Evolutionary conservation across 1,140 invertebrate species (phyloP).

Genomic region (Listronotus oregonensis): DNA sequence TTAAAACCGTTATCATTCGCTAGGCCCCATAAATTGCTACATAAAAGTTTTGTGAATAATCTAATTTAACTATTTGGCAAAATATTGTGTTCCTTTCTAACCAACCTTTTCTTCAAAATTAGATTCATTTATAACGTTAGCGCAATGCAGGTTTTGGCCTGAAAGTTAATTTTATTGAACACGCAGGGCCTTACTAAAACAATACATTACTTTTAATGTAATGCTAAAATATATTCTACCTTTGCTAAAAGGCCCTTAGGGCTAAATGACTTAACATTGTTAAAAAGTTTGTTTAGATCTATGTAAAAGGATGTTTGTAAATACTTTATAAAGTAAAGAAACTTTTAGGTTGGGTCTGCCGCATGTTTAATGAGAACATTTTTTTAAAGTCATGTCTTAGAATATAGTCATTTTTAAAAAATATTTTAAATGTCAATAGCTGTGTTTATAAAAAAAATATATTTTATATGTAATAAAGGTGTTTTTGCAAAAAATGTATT

Average conservation of each 20-base stretch:
- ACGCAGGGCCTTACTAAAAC: slow-evolving; percentile 15
- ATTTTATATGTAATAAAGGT: too few relatives aligned
- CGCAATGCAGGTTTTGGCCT: slow-evolving; percentile 23
- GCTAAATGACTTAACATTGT: neutral
- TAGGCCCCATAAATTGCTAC: too few relatives aligned
- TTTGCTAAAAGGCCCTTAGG: neutral
- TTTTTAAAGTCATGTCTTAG: too few relatives aligned
- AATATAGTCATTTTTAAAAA: too few relatives aligned
- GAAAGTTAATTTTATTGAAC: slow-evolving; percentile 24
- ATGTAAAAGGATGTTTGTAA: too few relatives aligned
- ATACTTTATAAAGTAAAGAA: too few relatives aligned
- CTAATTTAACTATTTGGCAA: slow-evolving; percentile 1
- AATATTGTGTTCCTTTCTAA: neutral
- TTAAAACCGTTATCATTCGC: too few relatives aligned
- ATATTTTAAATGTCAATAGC: too few relatives aligned
- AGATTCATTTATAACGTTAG: slow-evolving; percentile 21
- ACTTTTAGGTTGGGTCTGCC: too few relatives aligned
- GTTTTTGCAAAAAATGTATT: too few relatives aligned
- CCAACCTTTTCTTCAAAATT: slow-evolving; percentile 2
- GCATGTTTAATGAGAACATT: too few relatives aligned
- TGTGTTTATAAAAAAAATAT: too few relatives aligned
- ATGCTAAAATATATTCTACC: neutral
- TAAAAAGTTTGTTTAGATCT: neutral
- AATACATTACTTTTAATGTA: neutral
- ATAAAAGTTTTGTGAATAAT: neutral